Evolutionary conservation across 2,888 invertebrate species (phyloP).

Genomic region (Rotaria magnacalcarata): DNA sequence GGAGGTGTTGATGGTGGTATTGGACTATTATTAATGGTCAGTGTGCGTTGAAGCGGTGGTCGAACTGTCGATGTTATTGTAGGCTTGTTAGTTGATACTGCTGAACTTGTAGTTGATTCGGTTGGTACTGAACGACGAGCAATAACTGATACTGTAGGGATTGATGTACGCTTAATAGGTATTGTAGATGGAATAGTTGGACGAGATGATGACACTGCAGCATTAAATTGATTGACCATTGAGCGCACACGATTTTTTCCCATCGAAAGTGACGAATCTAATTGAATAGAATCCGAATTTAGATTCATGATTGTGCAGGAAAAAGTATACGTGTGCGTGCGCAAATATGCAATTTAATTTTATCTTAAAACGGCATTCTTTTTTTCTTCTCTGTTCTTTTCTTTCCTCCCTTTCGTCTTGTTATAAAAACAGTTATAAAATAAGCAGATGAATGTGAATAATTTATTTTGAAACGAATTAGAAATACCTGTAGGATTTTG

Average conservation of each 20-base stretch:
- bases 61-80: neutral
- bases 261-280: neutral
- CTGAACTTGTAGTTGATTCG: neutral
- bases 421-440: no score
- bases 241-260: slow-evolving; percentile 9
- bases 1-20: neutral
- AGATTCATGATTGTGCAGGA: neutral
- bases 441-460: neutral
- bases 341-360: neutral
- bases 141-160: neutral
- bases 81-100: neutral
- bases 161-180: neutral
- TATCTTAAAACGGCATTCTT: neutral
- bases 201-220: neutral
- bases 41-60: neutral
- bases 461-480: neutral
- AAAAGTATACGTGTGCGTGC: neutral
- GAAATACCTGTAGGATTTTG: neutral
- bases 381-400: neutral
- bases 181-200: neutral
- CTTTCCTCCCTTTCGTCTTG: no score
- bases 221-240: slow-evolving; percentile 18
- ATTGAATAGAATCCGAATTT: neutral
- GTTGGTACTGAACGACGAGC: neutral
- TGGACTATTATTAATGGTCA: neutral